Base-by-base conservation (phyloP, 2,113 vertebrate species). In the Trogon melanurus region DNA sequence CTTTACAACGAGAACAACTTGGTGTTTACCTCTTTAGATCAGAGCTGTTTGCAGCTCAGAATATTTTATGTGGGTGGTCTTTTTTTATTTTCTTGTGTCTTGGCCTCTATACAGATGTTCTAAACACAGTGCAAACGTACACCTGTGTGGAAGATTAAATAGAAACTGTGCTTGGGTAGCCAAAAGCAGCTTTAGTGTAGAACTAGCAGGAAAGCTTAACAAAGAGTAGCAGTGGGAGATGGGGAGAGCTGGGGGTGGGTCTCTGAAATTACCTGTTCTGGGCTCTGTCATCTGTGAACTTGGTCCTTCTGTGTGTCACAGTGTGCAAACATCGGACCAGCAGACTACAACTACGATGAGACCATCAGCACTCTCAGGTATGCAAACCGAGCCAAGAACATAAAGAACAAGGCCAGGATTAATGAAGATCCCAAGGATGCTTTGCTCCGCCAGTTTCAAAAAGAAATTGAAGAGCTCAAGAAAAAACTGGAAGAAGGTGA, bases 381-480 rank as follows among this genome's bases (percentile, higher is more conserved):
- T n/a, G 99, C 99, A 50, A 99, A 99, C 72, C 97, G 99, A 92
- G 99, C 99, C 93, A 99, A 99, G 97, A 99, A 99, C 97, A 99
- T 99, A 89, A 99, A 99, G 97, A 99, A 99, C 97, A 99, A 99
- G 97, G 99, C 99, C 89, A 98, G 99, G 97, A 99, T 99, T 93
- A 99, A 99, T 16, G 99, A 99, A 88, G 99, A 99, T 92, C 99
- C 99, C 60, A 99, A 99, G 91, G 99, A 99, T 85, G 99, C 99
- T n/a, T 93, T 99, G 26, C 97, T 99, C 29, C 98, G 99, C 20
- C 99, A 99, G 91, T 99, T 99, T 97, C 99, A 99, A 91, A 99
- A 99, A 84, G 99, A 99, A 98, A 99, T 99, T 30, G 99, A 99
- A 96, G 99, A 99, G 78, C 98, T 99, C 23, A 99, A 99, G 97